A percentile compares a stretch with the other conserved stretches of the same genome.
Conservation (phyloP, 2,888 invertebrate species). For the Lomographa bimaculata region DNA sequence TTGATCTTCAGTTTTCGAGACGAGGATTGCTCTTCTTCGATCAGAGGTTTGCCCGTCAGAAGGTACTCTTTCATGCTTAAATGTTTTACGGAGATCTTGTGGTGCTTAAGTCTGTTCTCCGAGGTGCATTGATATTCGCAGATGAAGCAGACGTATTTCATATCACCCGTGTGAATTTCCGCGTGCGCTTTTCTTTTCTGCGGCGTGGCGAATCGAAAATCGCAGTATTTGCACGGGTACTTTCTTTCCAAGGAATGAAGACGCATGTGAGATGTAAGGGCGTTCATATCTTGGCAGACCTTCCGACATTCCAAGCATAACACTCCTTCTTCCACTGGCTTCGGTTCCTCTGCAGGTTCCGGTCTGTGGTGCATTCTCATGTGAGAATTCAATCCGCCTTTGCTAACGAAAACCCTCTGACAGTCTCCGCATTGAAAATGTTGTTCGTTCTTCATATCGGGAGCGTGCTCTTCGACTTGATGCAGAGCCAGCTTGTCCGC, state of each 20-base stretch:
- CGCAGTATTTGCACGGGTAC: conserved; percentile 74
- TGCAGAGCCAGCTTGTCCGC: conserved; percentile 72
- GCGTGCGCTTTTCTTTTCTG: conserved; percentile 68
- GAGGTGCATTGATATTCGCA: conserved; percentile 77
- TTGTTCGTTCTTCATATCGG: conserved; percentile 57
- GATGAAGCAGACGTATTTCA: conserved; percentile 77
- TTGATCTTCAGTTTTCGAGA: conserved; percentile 46
- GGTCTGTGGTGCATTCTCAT: conserved; percentile 64
- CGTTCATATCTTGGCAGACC: conserved; percentile 67
- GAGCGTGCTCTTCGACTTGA: conserved; percentile 66
- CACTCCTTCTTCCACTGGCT: conserved; percentile 54
- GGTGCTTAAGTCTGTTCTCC: conserved; percentile 65
- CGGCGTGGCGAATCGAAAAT: conserved; percentile 70
- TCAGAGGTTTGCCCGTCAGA: conserved; percentile 56
- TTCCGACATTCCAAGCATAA: conserved; percentile 75
- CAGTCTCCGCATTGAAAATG: conserved; percentile 72
- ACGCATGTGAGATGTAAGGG: conserved; percentile 69
- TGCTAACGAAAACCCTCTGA: conserved; percentile 66
- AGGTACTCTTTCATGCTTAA: conserved; percentile 68
- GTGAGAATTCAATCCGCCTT: conserved; percentile 69
- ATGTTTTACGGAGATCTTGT: conserved; percentile 69
- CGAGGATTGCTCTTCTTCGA: conserved; percentile 49
- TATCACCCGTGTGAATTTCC: conserved; percentile 72
- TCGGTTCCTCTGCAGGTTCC: conserved; percentile 50
- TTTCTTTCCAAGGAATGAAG: conserved; percentile 68